These are phyloP conservation scores for Lissocephala sabroskyi DNA, from an alignment of 2,888 invertebrate genomes.

Conservation along the genomic window DNA sequence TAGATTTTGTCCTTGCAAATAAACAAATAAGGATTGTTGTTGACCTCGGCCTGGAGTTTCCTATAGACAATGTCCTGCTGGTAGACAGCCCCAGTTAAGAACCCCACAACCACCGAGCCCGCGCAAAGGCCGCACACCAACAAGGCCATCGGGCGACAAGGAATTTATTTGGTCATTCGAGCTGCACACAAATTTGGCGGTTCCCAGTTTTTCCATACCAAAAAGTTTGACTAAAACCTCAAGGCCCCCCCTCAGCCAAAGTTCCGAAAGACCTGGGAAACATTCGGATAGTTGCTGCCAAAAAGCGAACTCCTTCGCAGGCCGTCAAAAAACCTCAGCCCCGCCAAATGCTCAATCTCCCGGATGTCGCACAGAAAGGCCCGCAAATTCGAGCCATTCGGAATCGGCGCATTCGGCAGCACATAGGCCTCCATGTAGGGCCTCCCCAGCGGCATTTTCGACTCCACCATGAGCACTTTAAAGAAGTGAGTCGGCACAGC, in stretches of 20 bases:
- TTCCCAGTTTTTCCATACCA: no score
- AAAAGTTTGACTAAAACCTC: neutral
- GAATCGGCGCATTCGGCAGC: conserved; percentile 90
- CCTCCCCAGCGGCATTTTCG: conserved; percentile 74
- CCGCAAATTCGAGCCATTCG: conserved; percentile 80
- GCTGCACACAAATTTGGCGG: no score
- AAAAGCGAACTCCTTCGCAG: conserved; percentile 79
- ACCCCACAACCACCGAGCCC: no score
- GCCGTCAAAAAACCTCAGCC: conserved; percentile 91
- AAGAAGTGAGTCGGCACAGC: conserved; percentile 99
- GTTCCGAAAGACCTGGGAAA: conserved; percentile 43
- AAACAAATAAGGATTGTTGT: no score
- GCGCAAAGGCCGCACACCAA: no score
- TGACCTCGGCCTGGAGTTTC: no score
- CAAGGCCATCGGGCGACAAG: no score
- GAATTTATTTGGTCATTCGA: no score
- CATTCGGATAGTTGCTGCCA: conserved; percentile 50
- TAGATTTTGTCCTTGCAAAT: no score
- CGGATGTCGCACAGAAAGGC: conserved; percentile 90
- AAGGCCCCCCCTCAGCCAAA: conserved; percentile 21
- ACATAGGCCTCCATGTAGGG: conserved; percentile 93
- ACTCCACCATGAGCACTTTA: conserved; percentile 90
- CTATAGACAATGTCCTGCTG: no score
- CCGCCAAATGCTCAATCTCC: conserved; percentile 90
- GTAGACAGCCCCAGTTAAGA: no score